phyloP scores from a whole-genome alignment of 2,113 vertebrate species.

The Cyanoramphus novaezelandiae region DNA sequence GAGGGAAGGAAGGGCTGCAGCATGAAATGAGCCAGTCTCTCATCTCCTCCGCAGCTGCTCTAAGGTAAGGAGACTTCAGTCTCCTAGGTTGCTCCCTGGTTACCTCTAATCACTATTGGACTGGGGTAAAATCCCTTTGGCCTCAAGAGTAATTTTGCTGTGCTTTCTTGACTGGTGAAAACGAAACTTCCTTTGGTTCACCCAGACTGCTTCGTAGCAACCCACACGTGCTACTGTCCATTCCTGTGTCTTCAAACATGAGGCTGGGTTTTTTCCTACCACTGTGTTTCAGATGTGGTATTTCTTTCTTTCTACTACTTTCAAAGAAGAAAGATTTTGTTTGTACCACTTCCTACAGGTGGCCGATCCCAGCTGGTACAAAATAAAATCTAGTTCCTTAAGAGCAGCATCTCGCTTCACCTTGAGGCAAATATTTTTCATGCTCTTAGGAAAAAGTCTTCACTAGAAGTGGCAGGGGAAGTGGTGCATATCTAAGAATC shows the following conservation, averaged over 20 bases:
- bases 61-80: neutral
- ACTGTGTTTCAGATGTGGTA: neutral
- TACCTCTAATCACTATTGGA: neutral
- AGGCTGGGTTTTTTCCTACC: neutral
- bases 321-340: slow-evolving; percentile 5
- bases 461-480: slow-evolving; percentile 56
- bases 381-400: slow-evolving; percentile 49
- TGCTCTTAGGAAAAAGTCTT: slow-evolving; percentile 35
- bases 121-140: neutral
- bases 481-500: slow-evolving; percentile 41
- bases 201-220: neutral
- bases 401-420: slow-evolving; percentile 26
- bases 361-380: slow-evolving; percentile 15
- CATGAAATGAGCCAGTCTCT: neutral
- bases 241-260: neutral
- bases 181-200: neutral
- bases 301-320: slow-evolving; percentile 23
- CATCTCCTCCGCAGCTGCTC: neutral
- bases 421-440: slow-evolving; percentile 53
- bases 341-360: slow-evolving; percentile 40
- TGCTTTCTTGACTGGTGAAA: slow-evolving; percentile 19
- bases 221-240: neutral
- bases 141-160: neutral
- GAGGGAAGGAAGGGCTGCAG: slow-evolving; percentile 9
- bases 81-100: neutral